These are phyloP conservation scores for Prorops nasuta DNA, from an alignment of 1,140 invertebrate species.

Conservation along the genomic window DNA sequence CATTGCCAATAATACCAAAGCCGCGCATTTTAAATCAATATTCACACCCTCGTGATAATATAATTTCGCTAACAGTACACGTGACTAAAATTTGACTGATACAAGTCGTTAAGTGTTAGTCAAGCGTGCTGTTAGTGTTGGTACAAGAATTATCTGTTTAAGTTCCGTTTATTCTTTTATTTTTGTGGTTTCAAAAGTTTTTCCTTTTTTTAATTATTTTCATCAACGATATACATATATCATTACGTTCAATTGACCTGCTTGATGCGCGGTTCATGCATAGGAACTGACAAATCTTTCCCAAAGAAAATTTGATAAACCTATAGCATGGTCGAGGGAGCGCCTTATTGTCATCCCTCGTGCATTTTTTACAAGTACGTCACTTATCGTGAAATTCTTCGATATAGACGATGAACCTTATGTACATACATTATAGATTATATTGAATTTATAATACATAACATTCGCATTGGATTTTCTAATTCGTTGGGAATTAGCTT, in stretches of 20 bases:
- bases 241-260: constrained; percentile 19
- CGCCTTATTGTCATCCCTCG: constrained; percentile 28
- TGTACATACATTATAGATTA: no score
- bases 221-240: no score
- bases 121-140: neutral
- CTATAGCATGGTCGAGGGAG: constrained; percentile 24
- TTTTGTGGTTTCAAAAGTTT: no score
- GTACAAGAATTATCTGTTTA: no score
- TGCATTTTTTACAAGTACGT: constrained; percentile 36
- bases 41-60: constrained; percentile 25
- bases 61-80: constrained; percentile 17
- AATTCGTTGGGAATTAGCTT: no score
- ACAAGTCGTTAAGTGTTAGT: constrained; percentile 1
- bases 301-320: constrained; percentile 25
- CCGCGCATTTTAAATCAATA: constrained; percentile 12
- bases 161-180: no score
- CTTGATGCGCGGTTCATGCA: constrained; percentile 14
- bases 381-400: no score
- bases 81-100: constrained; percentile 9
- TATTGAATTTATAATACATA: no score
- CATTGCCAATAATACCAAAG: constrained; percentile 23
- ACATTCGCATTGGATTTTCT: no score
- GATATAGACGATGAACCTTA: no score
- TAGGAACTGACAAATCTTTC: constrained; percentile 27
- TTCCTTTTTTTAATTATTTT: no score